Evolutionary conservation across 2,888 invertebrate species (phyloP).

Genomic region (Thalpophila matura): DNA sequence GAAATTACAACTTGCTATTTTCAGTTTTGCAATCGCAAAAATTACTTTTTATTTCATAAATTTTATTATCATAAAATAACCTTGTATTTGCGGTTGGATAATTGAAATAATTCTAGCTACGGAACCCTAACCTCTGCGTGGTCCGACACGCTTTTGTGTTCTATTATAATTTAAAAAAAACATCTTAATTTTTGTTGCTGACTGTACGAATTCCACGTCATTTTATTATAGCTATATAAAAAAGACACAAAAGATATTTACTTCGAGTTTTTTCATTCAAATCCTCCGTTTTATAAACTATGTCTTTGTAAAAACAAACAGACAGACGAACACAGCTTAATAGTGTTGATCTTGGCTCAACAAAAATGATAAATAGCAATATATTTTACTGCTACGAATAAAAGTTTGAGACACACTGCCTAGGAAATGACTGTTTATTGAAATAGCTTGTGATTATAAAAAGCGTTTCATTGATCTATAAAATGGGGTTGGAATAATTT

Average conservation of each 20-base stretch:
- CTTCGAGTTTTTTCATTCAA: slow-evolving; percentile 41
- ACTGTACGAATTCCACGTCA: slow-evolving; percentile 15
- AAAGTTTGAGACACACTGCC: slow-evolving; percentile 40
- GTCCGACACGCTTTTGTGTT: no score
- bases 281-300: slow-evolving; percentile 48
- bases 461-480: slow-evolving; percentile 41
- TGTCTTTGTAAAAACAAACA: slow-evolving; percentile 50
- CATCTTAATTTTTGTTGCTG: no score
- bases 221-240: slow-evolving; percentile 43
- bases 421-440: slow-evolving; percentile 52
- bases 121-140: no score
- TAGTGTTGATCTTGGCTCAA: slow-evolving; percentile 58
- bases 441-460: slow-evolving; percentile 48
- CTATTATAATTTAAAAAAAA: no score
- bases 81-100: no score
- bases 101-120: no score
- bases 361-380: slow-evolving; percentile 55
- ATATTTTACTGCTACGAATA: slow-evolving; percentile 47
- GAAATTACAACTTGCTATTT: no score
- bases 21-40: no score
- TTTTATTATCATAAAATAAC: no score
- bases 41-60: no score
- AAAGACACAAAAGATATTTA: slow-evolving; percentile 41
- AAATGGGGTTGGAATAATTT: slow-evolving; percentile 16
- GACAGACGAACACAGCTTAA: slow-evolving; percentile 39